A percentile compares a stretch with the other conserved stretches of the same genome.
phyloP scores from a whole-genome alignment of 2,888 invertebrate genomes.

The Xanthia togata region DNA sequence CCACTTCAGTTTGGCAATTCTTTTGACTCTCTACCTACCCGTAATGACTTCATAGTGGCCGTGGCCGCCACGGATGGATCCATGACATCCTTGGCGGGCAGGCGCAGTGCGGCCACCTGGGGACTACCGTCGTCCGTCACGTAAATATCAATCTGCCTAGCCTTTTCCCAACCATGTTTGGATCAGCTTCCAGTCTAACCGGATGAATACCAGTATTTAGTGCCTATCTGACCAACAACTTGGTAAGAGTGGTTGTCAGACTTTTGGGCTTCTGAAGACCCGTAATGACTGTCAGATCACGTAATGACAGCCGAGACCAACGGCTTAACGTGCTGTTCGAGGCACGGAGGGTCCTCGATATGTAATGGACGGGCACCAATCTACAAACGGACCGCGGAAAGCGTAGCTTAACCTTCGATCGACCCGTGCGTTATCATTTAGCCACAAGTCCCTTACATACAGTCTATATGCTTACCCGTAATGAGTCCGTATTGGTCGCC shows the following conservation, averaged over 20 bases:
- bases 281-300: neutral
- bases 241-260: neutral
- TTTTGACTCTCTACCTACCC: neutral
- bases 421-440: neutral
- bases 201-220: no score
- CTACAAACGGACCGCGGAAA: neutral
- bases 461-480: neutral
- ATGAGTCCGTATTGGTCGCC: no score
- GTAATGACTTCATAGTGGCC: neutral
- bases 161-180: neutral
- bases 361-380: neutral
- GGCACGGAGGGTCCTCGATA: no score
- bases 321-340: no score
- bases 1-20: no score
- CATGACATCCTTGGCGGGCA: conserved; percentile 46
- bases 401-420: neutral
- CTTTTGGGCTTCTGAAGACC: neutral
- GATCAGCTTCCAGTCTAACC: no score
- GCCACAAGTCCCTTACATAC: neutral
- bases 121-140: conserved; percentile 56
- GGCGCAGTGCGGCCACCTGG: conserved; percentile 67
- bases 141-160: neutral
- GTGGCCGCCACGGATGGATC: no score
- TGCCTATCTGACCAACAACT: no score
- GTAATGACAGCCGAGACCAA: no score